These are phyloP conservation scores for Ypsolopha scabrella DNA, from an alignment of 2,888 invertebrate species.

Conservation along the genomic window DNA sequence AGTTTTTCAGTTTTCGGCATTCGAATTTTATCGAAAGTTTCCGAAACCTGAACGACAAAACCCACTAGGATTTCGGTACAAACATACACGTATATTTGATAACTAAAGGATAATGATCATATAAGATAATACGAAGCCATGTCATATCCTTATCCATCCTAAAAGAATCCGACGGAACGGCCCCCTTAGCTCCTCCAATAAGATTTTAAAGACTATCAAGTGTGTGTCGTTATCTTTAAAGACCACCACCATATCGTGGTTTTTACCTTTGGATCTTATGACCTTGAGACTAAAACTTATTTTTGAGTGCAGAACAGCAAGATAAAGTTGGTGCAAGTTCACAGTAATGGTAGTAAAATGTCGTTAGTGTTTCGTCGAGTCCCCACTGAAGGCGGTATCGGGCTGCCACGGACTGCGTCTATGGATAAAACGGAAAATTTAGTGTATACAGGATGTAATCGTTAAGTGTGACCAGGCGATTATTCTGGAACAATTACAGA, in stretches of 20 bases:
- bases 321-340: neutral
- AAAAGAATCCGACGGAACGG: conserved; percentile 15
- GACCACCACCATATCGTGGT: conserved; percentile 18
- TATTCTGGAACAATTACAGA: too few species aligned
- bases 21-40: too few species aligned
- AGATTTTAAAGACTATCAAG: conserved; percentile 34
- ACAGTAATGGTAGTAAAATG: conserved; percentile 1
- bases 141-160: neutral
- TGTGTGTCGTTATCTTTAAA: conserved; percentile 21
- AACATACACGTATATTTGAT: too few species aligned
- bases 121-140: neutral
- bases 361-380: conserved; percentile 3
- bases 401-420: too few species aligned
- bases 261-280: neutral
- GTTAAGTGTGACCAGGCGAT: too few species aligned
- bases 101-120: neutral
- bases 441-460: too few species aligned
- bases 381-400: neutral
- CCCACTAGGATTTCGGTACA: too few species aligned
- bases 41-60: too few species aligned
- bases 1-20: too few species aligned
- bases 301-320: neutral
- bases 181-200: conserved; percentile 21
- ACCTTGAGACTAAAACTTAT: neutral
- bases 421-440: too few species aligned